Evolutionary conservation across 2,888 invertebrate genomes (phyloP), one percentile per base, ranked within the genome.

Genomic region (Incurvaria masculella): DNA sequence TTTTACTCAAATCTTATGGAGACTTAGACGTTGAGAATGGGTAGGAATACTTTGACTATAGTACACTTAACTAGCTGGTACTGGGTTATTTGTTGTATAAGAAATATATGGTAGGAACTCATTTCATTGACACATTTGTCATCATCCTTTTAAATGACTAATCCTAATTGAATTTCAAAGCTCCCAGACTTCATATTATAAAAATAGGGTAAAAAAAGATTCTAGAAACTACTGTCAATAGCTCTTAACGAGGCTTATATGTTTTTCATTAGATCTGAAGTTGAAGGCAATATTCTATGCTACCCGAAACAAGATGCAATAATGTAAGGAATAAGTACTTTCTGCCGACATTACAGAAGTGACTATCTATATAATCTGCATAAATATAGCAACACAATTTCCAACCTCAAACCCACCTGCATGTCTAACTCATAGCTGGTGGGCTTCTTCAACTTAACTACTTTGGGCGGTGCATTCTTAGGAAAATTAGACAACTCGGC

Each of bases 401-500:
- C 10, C n/a, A 71, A 56, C 16, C 57, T 51, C 54, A 57, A n/a
- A 69, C 68, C 66, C 62, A 68, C 76, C 69, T 69, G 67, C 55
- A 62, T 56, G 55, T 66, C 65, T 59, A 65, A 55, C 52, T 51
- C 52, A 57, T 60, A 62, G 57, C 58, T 62, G 57, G 52, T 63
- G 59, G 54, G 56, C 49, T 56, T 60, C 49, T 59, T 58, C 49
- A 57, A 54, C 54, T 56, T 61, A 52, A 55, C 53, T 50, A 56
- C 51, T 55, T 62, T 58, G 52, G 64, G 62, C 53, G 67, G 58
- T 49, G 54, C 51, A 56, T 53, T 60, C 54, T 56, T 60, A 53
- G 67, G 66, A 57, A 83, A 81, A 53, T 63, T 59, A 52, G 60
- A 61, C 60, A 71, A 69, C 61, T 85, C 83, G 51, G 63, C 62